Evolutionary conservation across 1,140 invertebrate genomes (phyloP).

Genomic region (Macrosteles quadrilineatus): DNA sequence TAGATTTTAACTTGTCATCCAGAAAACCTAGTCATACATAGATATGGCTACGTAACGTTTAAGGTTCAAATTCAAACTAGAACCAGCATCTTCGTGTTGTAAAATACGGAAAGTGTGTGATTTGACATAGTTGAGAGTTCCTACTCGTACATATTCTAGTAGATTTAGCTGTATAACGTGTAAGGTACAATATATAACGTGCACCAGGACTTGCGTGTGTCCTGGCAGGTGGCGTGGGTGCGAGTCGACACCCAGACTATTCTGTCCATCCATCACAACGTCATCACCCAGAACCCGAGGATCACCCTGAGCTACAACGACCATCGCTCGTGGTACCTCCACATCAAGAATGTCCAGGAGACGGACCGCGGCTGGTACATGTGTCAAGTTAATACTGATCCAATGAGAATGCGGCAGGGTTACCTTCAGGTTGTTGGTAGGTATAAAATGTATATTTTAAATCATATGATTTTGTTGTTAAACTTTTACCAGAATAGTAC

Average conservation of each 20-base stretch:
- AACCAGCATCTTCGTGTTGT: no score
- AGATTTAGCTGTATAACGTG: not conserved
- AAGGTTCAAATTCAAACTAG: no score
- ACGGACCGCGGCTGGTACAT: conserved; percentile 82
- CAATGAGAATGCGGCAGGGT: conserved; percentile 80
- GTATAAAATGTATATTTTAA: no score
- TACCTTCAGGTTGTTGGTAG: conserved; percentile 54
- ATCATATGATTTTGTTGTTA: no score
- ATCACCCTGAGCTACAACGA: conserved; percentile 85
- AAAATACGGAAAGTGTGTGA: no score
- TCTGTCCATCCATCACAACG: conserved; percentile 84
- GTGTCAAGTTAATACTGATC: conserved; percentile 85
- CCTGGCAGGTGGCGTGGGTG: conserved; percentile 82
- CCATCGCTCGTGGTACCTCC: conserved; percentile 85
- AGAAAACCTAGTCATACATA: no score
- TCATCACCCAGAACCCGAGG: conserved; percentile 85
- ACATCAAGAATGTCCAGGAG: conserved; percentile 79
- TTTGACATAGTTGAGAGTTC: not conserved
- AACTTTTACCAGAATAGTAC: no score
- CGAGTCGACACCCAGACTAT: conserved; percentile 91
- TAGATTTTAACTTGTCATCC: no score
- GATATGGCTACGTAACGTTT: no score
- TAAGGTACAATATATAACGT: no score
- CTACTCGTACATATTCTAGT: not conserved
- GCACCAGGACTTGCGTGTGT: conserved; percentile 29